Conservation (phyloP, 2,797 vertebrate species). For the Moxostoma hubbsi region DNA sequence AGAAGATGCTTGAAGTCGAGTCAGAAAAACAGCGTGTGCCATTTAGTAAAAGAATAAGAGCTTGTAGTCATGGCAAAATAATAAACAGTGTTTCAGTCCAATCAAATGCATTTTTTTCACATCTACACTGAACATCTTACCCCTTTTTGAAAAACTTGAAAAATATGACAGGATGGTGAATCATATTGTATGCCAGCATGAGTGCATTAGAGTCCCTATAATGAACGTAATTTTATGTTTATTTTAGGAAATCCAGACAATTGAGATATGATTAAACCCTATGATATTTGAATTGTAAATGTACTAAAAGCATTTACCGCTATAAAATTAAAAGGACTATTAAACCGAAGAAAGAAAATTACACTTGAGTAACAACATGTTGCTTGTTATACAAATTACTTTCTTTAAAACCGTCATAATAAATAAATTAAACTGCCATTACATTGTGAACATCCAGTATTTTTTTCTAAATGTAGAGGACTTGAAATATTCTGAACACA, state of each 20-base stretch:
- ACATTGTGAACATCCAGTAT: no score
- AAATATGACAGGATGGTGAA: not conserved
- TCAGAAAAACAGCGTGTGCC: no score
- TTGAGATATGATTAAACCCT: not conserved
- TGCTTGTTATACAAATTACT: no score
- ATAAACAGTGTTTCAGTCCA: not conserved
- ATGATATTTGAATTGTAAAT: not conserved
- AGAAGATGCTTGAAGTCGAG: no score
- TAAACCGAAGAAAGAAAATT: conserved; percentile 3
- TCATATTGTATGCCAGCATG: not conserved
- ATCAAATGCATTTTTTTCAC: not conserved
- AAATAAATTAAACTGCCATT: not conserved
- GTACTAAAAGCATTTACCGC: not conserved
- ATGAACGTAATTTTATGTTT: not conserved
- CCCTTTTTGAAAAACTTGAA: not conserved
- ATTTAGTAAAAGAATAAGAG: not conserved
- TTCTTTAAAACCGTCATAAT: no score
- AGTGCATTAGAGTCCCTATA: not conserved
- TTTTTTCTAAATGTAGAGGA: no score
- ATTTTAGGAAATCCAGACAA: not conserved
- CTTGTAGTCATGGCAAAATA: conserved; percentile 13
- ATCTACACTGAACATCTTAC: not conserved
- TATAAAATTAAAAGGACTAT: not conserved
- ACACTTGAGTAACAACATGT: not conserved
- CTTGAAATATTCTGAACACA: no score